These are phyloP conservation scores for Cavia aperea DNA, from an alignment of 2,113 vertebrate species.

Conservation along the genomic window DNA sequence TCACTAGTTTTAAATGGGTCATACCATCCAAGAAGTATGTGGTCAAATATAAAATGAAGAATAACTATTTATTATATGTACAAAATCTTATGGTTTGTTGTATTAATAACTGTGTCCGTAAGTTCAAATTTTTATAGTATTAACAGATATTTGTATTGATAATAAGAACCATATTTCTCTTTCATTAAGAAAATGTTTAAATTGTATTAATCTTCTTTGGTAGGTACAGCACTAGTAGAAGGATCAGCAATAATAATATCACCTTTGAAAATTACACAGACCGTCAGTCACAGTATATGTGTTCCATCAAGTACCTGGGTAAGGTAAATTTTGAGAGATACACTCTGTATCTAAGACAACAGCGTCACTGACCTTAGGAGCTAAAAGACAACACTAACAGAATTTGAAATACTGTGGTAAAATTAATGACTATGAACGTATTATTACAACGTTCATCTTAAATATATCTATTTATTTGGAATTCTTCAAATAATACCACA, in stretches of 20 bases:
- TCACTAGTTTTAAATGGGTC: neutral
- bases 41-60: neutral
- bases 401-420: neutral
- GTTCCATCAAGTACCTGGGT: neutral
- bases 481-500: neutral
- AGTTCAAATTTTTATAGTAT: neutral
- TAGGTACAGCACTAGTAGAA: neutral
- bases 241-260: neutral
- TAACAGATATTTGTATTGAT: neutral
- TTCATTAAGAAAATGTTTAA: neutral
- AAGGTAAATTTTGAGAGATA: neutral
- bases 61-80: neutral
- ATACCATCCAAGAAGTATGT: neutral
- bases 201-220: neutral
- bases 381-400: neutral
- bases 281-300: neutral
- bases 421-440: neutral
- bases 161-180: neutral
- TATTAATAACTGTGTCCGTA: neutral
- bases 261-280: neutral
- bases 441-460: neutral
- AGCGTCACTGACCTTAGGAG: neutral
- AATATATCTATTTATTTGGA: neutral
- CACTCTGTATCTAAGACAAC: neutral
- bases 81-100: neutral